A percentile compares a stretch with the other conserved stretches of the same genome.
Evolutionary conservation across 1,140 invertebrate species (phyloP).

Genomic region (Calephelis nemesis): DNA sequence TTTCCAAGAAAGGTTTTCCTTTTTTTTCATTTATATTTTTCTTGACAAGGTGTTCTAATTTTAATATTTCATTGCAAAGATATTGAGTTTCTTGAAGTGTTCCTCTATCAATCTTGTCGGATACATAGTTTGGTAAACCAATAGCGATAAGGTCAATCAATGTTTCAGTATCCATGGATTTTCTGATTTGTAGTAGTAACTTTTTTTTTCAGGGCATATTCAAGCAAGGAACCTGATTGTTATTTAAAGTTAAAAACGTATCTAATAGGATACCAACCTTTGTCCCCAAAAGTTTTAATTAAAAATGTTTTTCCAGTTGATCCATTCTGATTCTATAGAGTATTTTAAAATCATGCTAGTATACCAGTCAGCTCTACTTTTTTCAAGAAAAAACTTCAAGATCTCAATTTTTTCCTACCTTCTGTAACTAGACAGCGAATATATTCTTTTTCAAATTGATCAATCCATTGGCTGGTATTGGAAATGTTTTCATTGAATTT

Average conservation of each 20-base stretch:
- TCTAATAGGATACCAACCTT: conserved; percentile 36
- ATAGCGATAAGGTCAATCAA: conserved; percentile 20
- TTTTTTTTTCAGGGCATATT: conserved; percentile 21
- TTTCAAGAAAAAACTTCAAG: conserved; percentile 43
- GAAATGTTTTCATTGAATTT: conserved; percentile 36
- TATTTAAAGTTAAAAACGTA: conserved; percentile 6
- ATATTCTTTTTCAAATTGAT: conserved; percentile 48
- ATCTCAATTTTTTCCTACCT: conserved; percentile 42
- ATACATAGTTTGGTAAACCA: conserved; percentile 26
- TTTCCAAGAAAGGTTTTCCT: conserved; percentile 13
- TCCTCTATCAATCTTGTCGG: conserved; percentile 29
- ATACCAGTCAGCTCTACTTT: conserved; percentile 46
- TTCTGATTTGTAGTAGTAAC: conserved; percentile 18
- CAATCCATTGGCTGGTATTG: conserved; percentile 41
- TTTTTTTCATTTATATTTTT: conserved; percentile 14
- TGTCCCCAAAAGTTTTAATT: conserved; percentile 38
- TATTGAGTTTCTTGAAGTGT: conserved; percentile 25
- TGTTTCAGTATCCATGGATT: conserved; percentile 14
- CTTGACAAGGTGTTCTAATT: conserved; percentile 25
- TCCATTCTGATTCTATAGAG: conserved; percentile 36
- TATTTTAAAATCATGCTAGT: conserved; percentile 38
- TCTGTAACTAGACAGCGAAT: conserved; percentile 36
- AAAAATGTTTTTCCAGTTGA: conserved; percentile 41
- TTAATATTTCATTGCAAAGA: conserved; percentile 30
- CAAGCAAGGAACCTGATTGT: conserved; percentile 3